phyloP scores from a whole-genome alignment of 2,113 vertebrate species.

The Poecile atricapillus region DNA sequence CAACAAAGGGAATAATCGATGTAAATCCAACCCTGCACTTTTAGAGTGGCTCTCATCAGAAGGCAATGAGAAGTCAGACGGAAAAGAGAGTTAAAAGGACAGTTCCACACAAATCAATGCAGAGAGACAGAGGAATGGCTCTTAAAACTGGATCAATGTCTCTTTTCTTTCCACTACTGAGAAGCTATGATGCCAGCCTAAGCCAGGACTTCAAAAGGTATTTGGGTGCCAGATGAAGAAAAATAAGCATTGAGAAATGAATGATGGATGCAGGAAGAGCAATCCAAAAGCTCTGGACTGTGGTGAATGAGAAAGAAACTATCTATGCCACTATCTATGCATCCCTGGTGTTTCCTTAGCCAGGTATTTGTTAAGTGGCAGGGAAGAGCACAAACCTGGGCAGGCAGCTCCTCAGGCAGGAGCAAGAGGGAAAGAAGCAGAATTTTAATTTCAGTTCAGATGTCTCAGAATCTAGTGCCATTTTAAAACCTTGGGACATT shows the following conservation, averaged over 20 bases:
- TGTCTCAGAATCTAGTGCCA: neutral
- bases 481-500: neutral
- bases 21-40: neutral
- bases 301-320: neutral
- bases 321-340: neutral
- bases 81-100: conserved; percentile 12
- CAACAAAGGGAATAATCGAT: conserved; percentile 10
- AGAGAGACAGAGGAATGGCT: neutral
- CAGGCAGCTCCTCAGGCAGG: neutral
- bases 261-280: neutral
- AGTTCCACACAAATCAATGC: neutral
- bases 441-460: neutral
- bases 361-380: neutral
- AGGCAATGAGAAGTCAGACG: neutral
- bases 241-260: neutral
- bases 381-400: neutral
- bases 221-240: neutral
- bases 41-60: neutral
- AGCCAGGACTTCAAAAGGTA: neutral
- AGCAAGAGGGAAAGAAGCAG: neutral
- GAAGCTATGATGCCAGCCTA: neutral
- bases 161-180: neutral
- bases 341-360: neutral
- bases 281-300: neutral
- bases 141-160: neutral